Evolutionary conservation across 2,888 invertebrate species (phyloP).

Genomic region (Drosophila suboccidentalis): DNA sequence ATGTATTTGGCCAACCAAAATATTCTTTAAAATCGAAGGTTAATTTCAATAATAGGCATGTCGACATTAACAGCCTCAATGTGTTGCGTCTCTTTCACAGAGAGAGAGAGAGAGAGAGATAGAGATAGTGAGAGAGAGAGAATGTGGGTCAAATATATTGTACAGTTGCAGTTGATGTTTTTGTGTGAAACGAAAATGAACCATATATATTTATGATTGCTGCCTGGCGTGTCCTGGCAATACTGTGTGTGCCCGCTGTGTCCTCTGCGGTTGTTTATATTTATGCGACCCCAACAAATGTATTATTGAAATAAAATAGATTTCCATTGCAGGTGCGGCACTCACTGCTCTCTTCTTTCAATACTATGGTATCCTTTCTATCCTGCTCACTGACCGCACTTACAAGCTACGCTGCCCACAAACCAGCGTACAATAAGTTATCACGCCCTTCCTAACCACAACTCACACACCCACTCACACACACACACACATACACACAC

Average conservation of each 20-base stretch:
- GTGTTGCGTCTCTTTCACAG: background rate
- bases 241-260: constrained; percentile 22
- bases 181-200: constrained; percentile 33
- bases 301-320: constrained; percentile 75
- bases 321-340: constrained; percentile 70
- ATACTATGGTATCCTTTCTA: background rate
- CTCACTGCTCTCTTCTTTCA: constrained; percentile 17
- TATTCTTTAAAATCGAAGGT: background rate
- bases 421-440: constrained; percentile 66
- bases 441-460: constrained; percentile 47
- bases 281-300: constrained; percentile 56
- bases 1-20: constrained; percentile 2
- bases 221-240: constrained; percentile 21
- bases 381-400: constrained; percentile 57
- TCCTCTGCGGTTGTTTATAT: constrained; percentile 66
- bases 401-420: constrained; percentile 58
- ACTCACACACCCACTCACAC: constrained; percentile 6
- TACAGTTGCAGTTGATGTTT: constrained; percentile 17
- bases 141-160: constrained; percentile 13
- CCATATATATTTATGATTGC: constrained; percentile 54
- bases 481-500: background rate
- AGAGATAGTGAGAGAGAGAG: background rate
- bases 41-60: background rate
- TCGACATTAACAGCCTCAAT: background rate
- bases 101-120: too few species aligned